A percentile compares a stretch with the other conserved stretches of the same genome.
These are phyloP conservation scores for Unio pictorum DNA, from an alignment of 2,888 invertebrate species.

Conservation along the genomic window DNA sequence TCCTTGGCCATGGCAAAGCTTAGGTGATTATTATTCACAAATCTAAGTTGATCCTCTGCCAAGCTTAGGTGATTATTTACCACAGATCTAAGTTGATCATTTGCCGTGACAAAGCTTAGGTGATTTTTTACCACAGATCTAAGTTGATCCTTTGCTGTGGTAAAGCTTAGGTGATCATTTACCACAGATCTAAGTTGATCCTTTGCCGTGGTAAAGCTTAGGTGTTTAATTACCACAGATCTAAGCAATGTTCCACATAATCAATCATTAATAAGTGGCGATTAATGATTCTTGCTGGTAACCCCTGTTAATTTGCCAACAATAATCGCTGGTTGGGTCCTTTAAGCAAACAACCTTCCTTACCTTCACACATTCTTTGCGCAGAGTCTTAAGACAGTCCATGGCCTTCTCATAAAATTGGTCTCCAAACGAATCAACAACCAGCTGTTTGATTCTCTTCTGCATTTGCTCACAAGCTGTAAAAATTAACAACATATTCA, in stretches of 20 bases:
- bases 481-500: slow-evolving; percentile 4
- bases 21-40: background rate
- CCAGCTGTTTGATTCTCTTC: slow-evolving; percentile 64
- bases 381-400: slow-evolving; percentile 66
- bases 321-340: background rate
- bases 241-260: background rate
- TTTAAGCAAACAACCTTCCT: background rate
- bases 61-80: background rate
- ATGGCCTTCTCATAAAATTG: slow-evolving; percentile 69
- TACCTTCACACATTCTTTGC: slow-evolving; percentile 64
- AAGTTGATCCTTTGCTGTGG: background rate
- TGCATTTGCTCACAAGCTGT: slow-evolving; percentile 72
- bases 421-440: slow-evolving; percentile 68
- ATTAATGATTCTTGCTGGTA: background rate
- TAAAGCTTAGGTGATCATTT: background rate
- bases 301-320: background rate
- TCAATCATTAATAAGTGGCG: background rate
- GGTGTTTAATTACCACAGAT: background rate
- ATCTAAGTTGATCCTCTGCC: background rate
- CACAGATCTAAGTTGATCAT: background rate
- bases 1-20: no score
- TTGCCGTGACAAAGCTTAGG: no score
- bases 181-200: background rate
- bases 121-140: background rate
- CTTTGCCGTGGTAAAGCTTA: background rate